phyloP scores from a whole-genome alignment of 2,113 vertebrate species.

The Austrofundulus limnaeus region DNA sequence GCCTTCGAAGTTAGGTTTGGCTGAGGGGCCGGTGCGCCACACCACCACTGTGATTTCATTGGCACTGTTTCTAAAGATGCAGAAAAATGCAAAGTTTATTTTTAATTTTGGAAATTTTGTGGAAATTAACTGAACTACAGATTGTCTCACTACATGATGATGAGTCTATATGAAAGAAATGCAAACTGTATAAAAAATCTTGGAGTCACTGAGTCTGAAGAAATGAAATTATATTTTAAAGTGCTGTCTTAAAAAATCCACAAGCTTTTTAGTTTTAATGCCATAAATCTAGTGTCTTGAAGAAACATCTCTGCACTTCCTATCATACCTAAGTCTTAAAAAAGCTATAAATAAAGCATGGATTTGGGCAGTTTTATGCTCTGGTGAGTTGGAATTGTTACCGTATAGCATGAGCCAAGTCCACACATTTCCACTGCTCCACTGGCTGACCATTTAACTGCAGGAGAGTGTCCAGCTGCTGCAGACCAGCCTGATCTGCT shows the following conservation, averaged over 20 bases:
- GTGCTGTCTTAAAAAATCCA: too few relatives aligned
- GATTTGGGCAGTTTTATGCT: neutral
- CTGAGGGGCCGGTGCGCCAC: slow-evolving; percentile 87
- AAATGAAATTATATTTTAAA: too few relatives aligned
- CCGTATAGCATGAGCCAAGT: slow-evolving; percentile 93
- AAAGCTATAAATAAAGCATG: neutral
- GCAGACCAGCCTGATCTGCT: slow-evolving; percentile 90
- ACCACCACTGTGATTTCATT: slow-evolving; percentile 89
- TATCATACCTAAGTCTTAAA: too few relatives aligned
- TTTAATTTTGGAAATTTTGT: too few relatives aligned
- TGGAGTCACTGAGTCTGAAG: too few relatives aligned
- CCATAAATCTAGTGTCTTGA: too few relatives aligned
- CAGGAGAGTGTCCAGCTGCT: slow-evolving; percentile 89
- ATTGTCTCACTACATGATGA: too few relatives aligned
- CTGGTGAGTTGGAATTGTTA: slow-evolving; percentile 46
- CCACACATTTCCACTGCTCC: slow-evolving; percentile 95
- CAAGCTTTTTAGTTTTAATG: too few relatives aligned
- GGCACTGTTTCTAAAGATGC: slow-evolving; percentile 82
- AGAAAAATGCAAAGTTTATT: slow-evolving; percentile 1
- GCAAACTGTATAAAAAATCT: too few relatives aligned
- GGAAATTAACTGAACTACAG: neutral
- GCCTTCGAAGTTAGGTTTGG: slow-evolving; percentile 83
- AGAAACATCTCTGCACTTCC: too few relatives aligned
- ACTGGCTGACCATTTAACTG: slow-evolving; percentile 91
- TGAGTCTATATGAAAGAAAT: too few relatives aligned